Conservation (phyloP, 2,797 vertebrate species). For the Muscicapa comitata region DNA sequence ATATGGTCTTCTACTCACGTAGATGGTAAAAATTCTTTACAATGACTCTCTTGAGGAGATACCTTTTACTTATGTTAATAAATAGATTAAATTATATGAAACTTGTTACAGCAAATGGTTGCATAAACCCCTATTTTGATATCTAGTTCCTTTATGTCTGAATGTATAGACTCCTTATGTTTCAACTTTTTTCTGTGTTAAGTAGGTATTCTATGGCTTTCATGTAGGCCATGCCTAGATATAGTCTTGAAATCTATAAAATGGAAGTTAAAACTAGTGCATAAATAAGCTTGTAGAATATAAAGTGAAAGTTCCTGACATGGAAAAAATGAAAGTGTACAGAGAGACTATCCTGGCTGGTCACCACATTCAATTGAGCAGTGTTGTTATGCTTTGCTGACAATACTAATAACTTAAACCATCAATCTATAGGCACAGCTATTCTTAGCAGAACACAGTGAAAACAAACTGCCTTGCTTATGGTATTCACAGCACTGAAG, state of each 20-base stretch:
- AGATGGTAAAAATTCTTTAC: neutral
- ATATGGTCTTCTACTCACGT: neutral
- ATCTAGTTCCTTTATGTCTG: neutral
- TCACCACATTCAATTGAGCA: neutral
- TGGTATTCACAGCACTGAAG: neutral
- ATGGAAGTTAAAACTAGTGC: neutral
- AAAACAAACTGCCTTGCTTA: conserved; percentile 31
- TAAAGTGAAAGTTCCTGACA: neutral
- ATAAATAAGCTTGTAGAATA: neutral
- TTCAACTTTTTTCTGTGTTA: neutral
- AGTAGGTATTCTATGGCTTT: neutral
- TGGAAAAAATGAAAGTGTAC: neutral
- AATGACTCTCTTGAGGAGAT: neutral
- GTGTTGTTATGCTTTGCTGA: neutral
- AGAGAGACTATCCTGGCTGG: neutral
- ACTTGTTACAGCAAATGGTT: neutral
- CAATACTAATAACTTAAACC: neutral
- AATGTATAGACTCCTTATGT: neutral
- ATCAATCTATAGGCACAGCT: conserved; percentile 12
- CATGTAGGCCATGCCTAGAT: neutral
- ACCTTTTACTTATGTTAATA: neutral
- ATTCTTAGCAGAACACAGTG: conserved; percentile 28
- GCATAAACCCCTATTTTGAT: neutral
- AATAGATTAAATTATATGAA: neutral
- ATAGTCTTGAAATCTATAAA: neutral